A percentile compares a stretch with the other conserved stretches of the same genome.
Conservation (phyloP, 1,140 invertebrate genomes). For the Lordiphosa stackelbergi region DNA sequence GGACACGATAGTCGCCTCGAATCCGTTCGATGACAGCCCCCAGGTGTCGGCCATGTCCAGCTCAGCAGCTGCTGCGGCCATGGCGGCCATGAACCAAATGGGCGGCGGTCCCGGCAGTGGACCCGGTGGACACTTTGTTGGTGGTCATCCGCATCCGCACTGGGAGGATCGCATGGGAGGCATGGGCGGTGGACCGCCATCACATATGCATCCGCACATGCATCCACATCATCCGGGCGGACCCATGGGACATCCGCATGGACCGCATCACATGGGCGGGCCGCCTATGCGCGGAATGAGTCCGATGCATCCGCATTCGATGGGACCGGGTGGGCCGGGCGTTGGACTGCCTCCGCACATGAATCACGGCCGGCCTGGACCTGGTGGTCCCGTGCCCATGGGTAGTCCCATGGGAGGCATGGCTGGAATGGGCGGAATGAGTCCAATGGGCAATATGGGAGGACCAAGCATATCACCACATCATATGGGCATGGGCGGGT, state of each 20-base stretch:
- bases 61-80: slow-evolving; percentile 77
- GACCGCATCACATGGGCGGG: slow-evolving; percentile 79
- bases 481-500: slow-evolving; percentile 82
- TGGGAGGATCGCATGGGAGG: slow-evolving; percentile 78
- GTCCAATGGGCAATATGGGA: slow-evolving; percentile 80
- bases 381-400: slow-evolving; percentile 65
- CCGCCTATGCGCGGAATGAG: slow-evolving; percentile 85
- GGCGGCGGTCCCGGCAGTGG: slow-evolving; percentile 45
- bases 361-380: slow-evolving; percentile 68
- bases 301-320: slow-evolving; percentile 79
- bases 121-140: slow-evolving; percentile 60
- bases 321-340: slow-evolving; percentile 71
- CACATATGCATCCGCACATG: slow-evolving; percentile 77
- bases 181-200: slow-evolving; percentile 80
- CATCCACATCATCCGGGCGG: slow-evolving; percentile 79
- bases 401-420: slow-evolving; percentile 76
- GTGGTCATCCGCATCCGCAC: slow-evolving; percentile 73
- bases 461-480: slow-evolving; percentile 80
- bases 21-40: slow-evolving; percentile 96
- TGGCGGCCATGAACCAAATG: slow-evolving; percentile 80
- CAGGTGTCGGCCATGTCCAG: slow-evolving; percentile 77
- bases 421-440: slow-evolving; percentile 79
- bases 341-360: slow-evolving; percentile 74
- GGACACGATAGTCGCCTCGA: slow-evolving; percentile 95
- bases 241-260: slow-evolving; percentile 61